Evolutionary conservation across 2,113 vertebrate species (phyloP).

Genomic region (Clinocottus analis): DNA sequence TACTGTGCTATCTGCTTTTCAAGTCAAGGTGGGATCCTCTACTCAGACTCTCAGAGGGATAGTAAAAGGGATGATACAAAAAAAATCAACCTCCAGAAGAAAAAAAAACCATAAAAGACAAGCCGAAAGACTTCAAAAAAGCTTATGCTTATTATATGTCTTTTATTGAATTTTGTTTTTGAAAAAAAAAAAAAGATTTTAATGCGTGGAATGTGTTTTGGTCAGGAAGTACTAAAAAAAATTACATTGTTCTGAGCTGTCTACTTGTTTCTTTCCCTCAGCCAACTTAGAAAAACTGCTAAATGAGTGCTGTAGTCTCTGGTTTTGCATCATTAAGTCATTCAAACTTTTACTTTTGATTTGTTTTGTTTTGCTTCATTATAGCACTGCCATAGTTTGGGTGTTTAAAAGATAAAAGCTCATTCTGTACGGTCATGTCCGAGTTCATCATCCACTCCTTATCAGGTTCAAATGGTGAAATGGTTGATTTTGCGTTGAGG

Average conservation of each 20-base stretch:
- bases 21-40: slow-evolving; percentile 84
- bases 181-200: slow-evolving; percentile 91
- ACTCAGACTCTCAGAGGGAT: slow-evolving; percentile 82
- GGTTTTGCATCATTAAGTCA: slow-evolving; percentile 85
- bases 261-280: slow-evolving; percentile 79
- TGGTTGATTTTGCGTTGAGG: slow-evolving; percentile 43
- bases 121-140: slow-evolving; percentile 81
- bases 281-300: slow-evolving; percentile 84
- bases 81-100: slow-evolving; percentile 46
- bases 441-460: slow-evolving; percentile 48
- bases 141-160: slow-evolving; percentile 90
- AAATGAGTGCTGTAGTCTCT: slow-evolving; percentile 89
- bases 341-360: slow-evolving; percentile 71
- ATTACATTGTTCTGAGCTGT: slow-evolving; percentile 90
- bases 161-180: slow-evolving; percentile 85
- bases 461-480: slow-evolving; percentile 53
- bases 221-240: slow-evolving; percentile 89
- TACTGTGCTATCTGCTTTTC: slow-evolving; percentile 90
- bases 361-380: slow-evolving; percentile 53
- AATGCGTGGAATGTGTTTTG: slow-evolving; percentile 92
- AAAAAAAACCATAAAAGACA: slow-evolving; percentile 57
- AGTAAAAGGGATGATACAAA: slow-evolving; percentile 63
- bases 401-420: slow-evolving; percentile 54
- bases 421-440: slow-evolving; percentile 46
- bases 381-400: slow-evolving; percentile 42